Conservation (phyloP, 2,888 invertebrate species). For the Pammene fasciana region DNA sequence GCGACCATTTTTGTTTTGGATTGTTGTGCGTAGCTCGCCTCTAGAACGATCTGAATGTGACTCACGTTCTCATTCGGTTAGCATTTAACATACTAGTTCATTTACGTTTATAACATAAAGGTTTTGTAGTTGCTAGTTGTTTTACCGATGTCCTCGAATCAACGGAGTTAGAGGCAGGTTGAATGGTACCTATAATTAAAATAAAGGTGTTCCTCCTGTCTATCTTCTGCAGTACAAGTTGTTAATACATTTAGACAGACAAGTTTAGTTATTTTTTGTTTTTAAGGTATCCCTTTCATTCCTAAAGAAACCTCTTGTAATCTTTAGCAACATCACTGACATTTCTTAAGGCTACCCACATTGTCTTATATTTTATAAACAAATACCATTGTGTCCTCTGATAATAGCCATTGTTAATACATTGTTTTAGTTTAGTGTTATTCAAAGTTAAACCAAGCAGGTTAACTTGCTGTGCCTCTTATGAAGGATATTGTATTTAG, state of each 20-base stretch:
- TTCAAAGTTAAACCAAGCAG: neutral
- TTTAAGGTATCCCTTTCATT: neutral
- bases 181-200: neutral
- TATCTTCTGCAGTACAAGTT: neutral
- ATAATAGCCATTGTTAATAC: slow-evolving; percentile 44
- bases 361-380: slow-evolving; percentile 32
- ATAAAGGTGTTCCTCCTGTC: neutral
- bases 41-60: slow-evolving; percentile 15
- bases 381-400: slow-evolving; percentile 24
- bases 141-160: neutral
- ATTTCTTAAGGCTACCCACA: slow-evolving; percentile 17
- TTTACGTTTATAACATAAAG: slow-evolving; percentile 2
- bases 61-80: slow-evolving; percentile 17
- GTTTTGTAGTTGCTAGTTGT: neutral
- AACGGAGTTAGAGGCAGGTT: neutral
- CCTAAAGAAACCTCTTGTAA: neutral
- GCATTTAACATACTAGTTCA: slow-evolving; percentile 17
- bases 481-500: no score
- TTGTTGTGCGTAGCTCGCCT: slow-evolving; percentile 16
- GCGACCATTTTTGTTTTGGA: slow-evolving; percentile 21
- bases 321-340: neutral
- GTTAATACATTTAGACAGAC: no score
- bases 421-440: slow-evolving; percentile 26
- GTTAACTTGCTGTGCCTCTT: neutral
- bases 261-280: no score